Percentiles rank a stretch among this genome's conserved stretches.
phyloP scores from a whole-genome alignment of 2,888 invertebrate species.

The Orthosia incerta region DNA sequence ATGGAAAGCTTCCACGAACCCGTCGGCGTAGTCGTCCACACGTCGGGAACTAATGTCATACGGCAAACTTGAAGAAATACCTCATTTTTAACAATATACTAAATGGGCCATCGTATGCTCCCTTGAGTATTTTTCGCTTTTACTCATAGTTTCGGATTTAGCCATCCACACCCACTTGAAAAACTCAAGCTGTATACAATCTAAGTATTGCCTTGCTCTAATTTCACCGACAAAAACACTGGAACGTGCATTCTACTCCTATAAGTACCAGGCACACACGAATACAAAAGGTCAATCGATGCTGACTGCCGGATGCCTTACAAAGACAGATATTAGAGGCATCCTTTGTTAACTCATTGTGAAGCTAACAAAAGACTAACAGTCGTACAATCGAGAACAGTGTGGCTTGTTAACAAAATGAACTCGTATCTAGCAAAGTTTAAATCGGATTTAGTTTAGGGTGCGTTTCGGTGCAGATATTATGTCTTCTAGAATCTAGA shows the following conservation, averaged over 20 bases:
- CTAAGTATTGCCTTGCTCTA: neutral
- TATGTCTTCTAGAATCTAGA: neutral
- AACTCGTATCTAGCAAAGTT: conserved; percentile 8
- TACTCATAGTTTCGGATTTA: too few relatives aligned
- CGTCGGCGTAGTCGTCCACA: too few relatives aligned
- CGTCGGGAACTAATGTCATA: too few relatives aligned
- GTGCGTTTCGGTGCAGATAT: neutral
- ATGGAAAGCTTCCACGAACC: too few relatives aligned
- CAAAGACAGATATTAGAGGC: conserved; percentile 45
- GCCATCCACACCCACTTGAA: too few relatives aligned
- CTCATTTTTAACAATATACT: too few relatives aligned
- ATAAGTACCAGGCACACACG: conserved; percentile 4
- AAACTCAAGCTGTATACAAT: too few relatives aligned
- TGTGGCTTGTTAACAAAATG: conserved; percentile 17
- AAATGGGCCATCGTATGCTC: too few relatives aligned
- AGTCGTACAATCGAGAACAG: conserved; percentile 32
- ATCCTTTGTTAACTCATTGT: conserved; percentile 59
- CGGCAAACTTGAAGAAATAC: too few relatives aligned
- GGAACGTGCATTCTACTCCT: neutral
- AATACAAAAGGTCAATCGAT: conserved; percentile 51
- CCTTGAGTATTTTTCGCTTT: too few relatives aligned
- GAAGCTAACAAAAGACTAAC: conserved; percentile 47
- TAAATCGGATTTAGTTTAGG: neutral
- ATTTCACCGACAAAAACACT: neutral
- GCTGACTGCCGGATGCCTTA: conserved; percentile 46